Evolutionary conservation across 2,888 invertebrate genomes (phyloP), one percentile per base, ranked within the genome.

Genomic region (Microchrysa polita): DNA sequence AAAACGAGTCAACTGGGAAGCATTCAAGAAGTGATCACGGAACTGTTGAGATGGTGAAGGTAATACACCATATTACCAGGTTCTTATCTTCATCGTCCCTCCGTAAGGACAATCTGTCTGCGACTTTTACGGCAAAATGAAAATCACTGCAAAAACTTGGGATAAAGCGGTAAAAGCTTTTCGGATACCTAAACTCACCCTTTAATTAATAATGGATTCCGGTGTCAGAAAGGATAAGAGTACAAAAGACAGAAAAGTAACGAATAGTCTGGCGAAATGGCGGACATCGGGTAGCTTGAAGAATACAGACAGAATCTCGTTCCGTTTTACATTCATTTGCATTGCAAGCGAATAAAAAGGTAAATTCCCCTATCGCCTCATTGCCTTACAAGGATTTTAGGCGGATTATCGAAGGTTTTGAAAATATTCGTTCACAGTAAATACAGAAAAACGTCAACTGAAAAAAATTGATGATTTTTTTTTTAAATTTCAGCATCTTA

Each of bases 161-260:
- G 23, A 63, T 42, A 63, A 63, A 42, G 61, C 40, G 42, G 61
- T 63, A 23, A 63, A 42, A 40, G 61, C 61, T 63, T 63, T 63
- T 63, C 42, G 55, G 55, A 16, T 55, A 20, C 55, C 22, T 55
- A 4, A 42, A 61, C 18, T 20, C 40, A 12, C 12, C 40, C 40
- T 22, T 48, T 65, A 65, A 65, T 65, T 65, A 44, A 65, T 65
- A 65, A 65, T 65, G 65, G 65, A 65, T 65, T 65, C 23, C 18
- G 9, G 14, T 48, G 20, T 10, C 65, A 20, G 48, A 44, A 44
- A 65, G 44, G 65, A 48, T 65, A n/a, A 65, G 48, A 48, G n/a
- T 5, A 20, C 20, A 12, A 44, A 48, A 12, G 16, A 34, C 27
- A 34, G 7, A 34, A 34, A 61, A 61, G 14, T 4, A 48, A 48